Base-by-base conservation (phyloP, 2,797 vertebrate genomes). In the Peromyscus eremicus region DNA sequence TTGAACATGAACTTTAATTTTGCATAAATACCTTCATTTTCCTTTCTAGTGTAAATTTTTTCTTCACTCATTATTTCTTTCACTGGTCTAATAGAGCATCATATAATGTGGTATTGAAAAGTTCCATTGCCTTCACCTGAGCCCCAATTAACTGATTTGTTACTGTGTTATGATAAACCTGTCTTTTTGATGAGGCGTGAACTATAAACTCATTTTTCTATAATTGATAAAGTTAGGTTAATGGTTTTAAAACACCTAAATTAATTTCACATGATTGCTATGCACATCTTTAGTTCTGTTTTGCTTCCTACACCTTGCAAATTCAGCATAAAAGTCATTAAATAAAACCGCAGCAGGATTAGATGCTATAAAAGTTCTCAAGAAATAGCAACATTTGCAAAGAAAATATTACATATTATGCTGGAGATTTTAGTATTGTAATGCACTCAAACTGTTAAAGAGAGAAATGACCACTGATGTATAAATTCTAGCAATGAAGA, bases 141-240 rank as follows among this genome's bases (percentile, higher is more conserved):
- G 4, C 10, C 52, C 40, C 87, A 81, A 92, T 85, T 85, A 96
- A 95, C 66, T 64, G 57, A 93, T 96, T 94, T 95, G n/a, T 85
- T 85, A 68, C 9, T 94, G 8, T 91, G n/a, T 66, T 82, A 94
- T 82, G 57, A 66, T 83, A 73, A 79, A 40, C 1, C 0, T 14
- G n/a, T 92, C 11, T 88, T 89, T 96, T 85, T 88, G 37, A 95
- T 82, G 32, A 16, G 19, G 1, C 29, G 82, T 96, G 49, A 95
- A 82, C 37, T 79, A 57, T 75, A 95, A 95, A 93, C 60, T 95
- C 43, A 75, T 76, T 95, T 92, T 92, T 37, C 19, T 85, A n/a
- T 95, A 92, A 92, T 71, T 81, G 40, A 77, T 34, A 93, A 93
- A 8, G 21, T 75, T 93, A 13, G 49, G 32, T 66, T 83, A 85